Evolutionary conservation across 1,140 invertebrate genomes (phyloP).

Genomic region (Drosophila pseudoananassae): DNA sequence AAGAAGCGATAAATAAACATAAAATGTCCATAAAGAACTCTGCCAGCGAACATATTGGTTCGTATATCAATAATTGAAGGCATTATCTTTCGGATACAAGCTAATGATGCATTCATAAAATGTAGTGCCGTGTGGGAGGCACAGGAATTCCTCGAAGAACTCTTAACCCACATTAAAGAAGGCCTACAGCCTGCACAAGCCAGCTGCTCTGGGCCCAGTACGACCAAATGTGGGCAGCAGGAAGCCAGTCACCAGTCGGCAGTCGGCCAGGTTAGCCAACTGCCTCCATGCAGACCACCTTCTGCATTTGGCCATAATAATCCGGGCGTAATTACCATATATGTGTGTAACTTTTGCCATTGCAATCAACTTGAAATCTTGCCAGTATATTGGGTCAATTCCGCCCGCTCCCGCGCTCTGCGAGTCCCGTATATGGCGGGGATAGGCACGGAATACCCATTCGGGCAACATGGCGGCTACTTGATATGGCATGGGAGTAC

Average conservation of each 20-base stretch:
- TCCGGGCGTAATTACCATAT: slow-evolving; percentile 70
- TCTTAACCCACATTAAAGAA: slow-evolving; percentile 70
- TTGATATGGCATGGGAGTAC: slow-evolving; percentile 33
- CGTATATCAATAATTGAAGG: slow-evolving; percentile 10
- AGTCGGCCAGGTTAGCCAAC: background rate
- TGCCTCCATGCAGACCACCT: slow-evolving; percentile 33
- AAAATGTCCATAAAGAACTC: slow-evolving; percentile 37
- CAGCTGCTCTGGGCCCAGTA: slow-evolving; percentile 9
- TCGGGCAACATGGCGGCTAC: slow-evolving; percentile 43
- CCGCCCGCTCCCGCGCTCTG: slow-evolving; percentile 1
- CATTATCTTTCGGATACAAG: too few species aligned
- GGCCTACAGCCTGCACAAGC: slow-evolving; percentile 19
- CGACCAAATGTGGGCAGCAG: slow-evolving; percentile 51
- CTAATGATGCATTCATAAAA: too few species aligned
- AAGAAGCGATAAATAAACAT: slow-evolving; percentile 32
- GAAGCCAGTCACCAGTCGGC: slow-evolving; percentile 35
- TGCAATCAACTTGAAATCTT: slow-evolving; percentile 59
- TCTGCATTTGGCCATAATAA: slow-evolving; percentile 62
- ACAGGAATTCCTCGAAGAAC: slow-evolving; percentile 55
- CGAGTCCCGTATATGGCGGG: slow-evolving; percentile 5
- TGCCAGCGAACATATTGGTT: slow-evolving; percentile 11
- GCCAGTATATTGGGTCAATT: slow-evolving; percentile 42
- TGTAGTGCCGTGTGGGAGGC: background rate
- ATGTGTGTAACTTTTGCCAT: slow-evolving; percentile 56
- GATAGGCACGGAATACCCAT: slow-evolving; percentile 17